phyloP scores from a whole-genome alignment of 2,797 vertebrate genomes.

The Smutsia gigantea region DNA sequence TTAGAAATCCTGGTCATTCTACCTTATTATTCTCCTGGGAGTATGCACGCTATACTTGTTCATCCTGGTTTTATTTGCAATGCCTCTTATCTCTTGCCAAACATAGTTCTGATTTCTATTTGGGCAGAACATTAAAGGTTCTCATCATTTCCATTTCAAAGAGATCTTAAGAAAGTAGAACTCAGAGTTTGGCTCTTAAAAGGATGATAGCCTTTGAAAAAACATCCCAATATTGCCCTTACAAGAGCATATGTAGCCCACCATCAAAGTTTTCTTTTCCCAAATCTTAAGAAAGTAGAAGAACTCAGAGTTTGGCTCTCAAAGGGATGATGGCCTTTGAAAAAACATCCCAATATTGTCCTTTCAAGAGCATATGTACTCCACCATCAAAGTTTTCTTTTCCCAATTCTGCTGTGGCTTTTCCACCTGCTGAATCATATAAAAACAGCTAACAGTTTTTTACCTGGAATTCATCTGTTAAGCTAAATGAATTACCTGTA shows the following conservation, averaged over 20 bases:
- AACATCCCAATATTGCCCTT: constrained; percentile 79
- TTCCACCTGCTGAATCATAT: background rate
- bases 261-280: constrained; percentile 55
- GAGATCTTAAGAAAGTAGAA: constrained; percentile 77
- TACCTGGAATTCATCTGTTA: background rate
- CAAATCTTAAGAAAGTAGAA: constrained; percentile 74
- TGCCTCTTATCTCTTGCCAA: constrained; percentile 81
- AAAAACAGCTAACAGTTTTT: background rate
- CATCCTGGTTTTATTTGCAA: constrained; percentile 72
- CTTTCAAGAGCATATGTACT: constrained; percentile 79
- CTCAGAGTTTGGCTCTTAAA: constrained; percentile 79
- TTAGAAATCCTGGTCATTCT: constrained; percentile 52
- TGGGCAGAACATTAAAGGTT: constrained; percentile 80
- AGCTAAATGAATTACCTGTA: constrained; percentile 30
- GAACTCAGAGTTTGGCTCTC: constrained; percentile 78
- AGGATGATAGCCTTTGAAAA: constrained; percentile 76
- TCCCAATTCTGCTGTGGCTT: constrained; percentile 49
- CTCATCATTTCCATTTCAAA: constrained; percentile 85
- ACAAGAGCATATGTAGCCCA: constrained; percentile 76
- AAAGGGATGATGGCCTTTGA: constrained; percentile 73
- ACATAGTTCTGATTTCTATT: constrained; percentile 78
- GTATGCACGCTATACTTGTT: constrained; percentile 56
- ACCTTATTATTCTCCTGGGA: constrained; percentile 62
- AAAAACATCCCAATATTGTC: constrained; percentile 80
- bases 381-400: constrained; percentile 49